phyloP scores from a whole-genome alignment of 2,113 vertebrate species.

The Phocoena phocoena region DNA sequence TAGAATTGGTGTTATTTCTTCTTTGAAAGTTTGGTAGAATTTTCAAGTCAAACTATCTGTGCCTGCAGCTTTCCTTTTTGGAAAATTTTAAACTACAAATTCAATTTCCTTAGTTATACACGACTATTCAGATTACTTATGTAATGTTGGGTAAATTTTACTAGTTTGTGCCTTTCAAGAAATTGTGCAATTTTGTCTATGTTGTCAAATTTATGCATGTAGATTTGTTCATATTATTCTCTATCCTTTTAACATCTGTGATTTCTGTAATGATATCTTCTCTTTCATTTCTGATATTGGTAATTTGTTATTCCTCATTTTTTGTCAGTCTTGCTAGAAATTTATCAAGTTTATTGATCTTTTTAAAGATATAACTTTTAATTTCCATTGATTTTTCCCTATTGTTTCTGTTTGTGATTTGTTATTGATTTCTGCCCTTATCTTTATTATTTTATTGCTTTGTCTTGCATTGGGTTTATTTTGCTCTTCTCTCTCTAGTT shows the following conservation, averaged over 20 bases:
- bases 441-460: background rate
- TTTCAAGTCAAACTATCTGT: background rate
- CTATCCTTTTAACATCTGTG: background rate
- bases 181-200: background rate
- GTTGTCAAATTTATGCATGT: background rate
- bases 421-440: background rate
- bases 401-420: background rate
- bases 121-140: background rate
- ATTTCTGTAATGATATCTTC: background rate
- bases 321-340: background rate
- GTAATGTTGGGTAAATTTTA: background rate
- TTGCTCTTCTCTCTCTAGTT: background rate
- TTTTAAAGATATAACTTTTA: background rate
- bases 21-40: background rate
- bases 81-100: background rate
- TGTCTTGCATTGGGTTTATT: background rate
- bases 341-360: background rate
- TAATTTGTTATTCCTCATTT: background rate
- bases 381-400: background rate
- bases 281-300: slow-evolving; percentile 11
- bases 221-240: background rate
- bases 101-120: background rate
- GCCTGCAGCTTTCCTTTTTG: background rate
- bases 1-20: background rate
- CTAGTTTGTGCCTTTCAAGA: background rate